Evolutionary conservation across 2,797 vertebrate species (phyloP), one percentile per base, ranked within the genome.

Genomic region (Syngnathus acus): DNA sequence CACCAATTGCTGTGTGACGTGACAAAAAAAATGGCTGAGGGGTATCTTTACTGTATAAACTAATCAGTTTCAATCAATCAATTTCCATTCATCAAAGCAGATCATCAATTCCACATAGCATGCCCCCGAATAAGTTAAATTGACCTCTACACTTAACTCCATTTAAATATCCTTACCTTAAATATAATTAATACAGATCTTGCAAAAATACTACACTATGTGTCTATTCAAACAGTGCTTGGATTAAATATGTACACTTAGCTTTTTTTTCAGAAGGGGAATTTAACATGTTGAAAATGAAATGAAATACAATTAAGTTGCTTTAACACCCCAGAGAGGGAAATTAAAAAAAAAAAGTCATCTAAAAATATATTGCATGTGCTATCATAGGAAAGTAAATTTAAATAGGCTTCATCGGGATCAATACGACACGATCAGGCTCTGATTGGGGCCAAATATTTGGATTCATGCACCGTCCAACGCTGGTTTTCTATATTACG

Each of bases 311-410:
- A 76, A 76, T 77, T 82, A 72, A 43, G 70, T 71, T 81, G 71
- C 68, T 84, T 77, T 84, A 17, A 32, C 9, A 5, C 8, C 23
- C 3, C n/a, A 16, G 23, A 16, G 61, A 17, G 38, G 5, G 21
- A 42, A 51, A 89, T 90, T 91, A 91, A 91, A 42, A 51, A 89
- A 90, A 91, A 91, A 91, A 90, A 91, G 72, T 82, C 81, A 75
- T 87, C 81, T 85, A 89, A 88, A 91, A 91, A 91, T 91, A 91
- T 90, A 91, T 86, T 86, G 86, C 84, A 91, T 90, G 88, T 88
- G 87, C 84, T 86, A 88, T 83, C 77, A 80, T 88, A 87, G 86
- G 79, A 90, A 91, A 90, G 75, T 17, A 82, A 86, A 82, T 86
- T 90, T 88, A 91, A 91, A 91, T 90, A 90, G 78, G 72, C 55